Conservation (phyloP, 2,888 invertebrate species). For the Cephus nigrinus region DNA sequence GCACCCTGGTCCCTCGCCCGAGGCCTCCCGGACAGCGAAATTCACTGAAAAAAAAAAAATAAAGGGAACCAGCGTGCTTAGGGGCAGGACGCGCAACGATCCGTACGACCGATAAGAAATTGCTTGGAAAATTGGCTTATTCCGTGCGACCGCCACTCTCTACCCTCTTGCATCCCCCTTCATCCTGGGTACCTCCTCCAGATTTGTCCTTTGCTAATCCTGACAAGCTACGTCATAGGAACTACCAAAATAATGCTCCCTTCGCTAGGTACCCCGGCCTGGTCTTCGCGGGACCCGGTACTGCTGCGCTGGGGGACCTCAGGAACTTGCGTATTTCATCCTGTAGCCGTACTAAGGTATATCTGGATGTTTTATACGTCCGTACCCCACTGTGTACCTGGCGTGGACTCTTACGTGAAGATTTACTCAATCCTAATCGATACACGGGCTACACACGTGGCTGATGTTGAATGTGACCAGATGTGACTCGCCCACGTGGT, state of each 20-base stretch:
- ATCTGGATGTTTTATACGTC: background rate
- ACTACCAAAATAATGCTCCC: conserved; percentile 23
- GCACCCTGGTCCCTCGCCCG: background rate
- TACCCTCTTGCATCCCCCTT: background rate
- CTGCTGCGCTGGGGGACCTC: background rate
- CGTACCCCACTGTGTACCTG: background rate
- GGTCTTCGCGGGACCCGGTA: background rate
- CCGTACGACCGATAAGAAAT: conserved; percentile 58
- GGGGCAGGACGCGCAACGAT: conserved; percentile 30
- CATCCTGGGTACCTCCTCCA: conserved; percentile 2
- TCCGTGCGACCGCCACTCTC: conserved; percentile 47
- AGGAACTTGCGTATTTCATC: background rate
- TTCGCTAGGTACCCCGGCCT: background rate
- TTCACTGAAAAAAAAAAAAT: conserved; percentile 7
- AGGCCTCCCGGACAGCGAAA: background rate
- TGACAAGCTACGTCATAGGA: conserved; percentile 54
- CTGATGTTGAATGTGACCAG: conserved; percentile 37
- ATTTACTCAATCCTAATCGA: background rate
- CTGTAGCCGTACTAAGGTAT: background rate
- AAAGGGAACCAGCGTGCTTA: background rate
- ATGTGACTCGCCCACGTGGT: conserved; percentile 60
- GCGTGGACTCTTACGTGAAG: background rate
- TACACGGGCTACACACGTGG: background rate
- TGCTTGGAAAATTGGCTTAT: conserved; percentile 62
- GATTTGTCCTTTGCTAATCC: conserved; percentile 37